Evolutionary conservation across 2,113 vertebrate genomes (phyloP).

Genomic region (Eretmochelys imbricata): DNA sequence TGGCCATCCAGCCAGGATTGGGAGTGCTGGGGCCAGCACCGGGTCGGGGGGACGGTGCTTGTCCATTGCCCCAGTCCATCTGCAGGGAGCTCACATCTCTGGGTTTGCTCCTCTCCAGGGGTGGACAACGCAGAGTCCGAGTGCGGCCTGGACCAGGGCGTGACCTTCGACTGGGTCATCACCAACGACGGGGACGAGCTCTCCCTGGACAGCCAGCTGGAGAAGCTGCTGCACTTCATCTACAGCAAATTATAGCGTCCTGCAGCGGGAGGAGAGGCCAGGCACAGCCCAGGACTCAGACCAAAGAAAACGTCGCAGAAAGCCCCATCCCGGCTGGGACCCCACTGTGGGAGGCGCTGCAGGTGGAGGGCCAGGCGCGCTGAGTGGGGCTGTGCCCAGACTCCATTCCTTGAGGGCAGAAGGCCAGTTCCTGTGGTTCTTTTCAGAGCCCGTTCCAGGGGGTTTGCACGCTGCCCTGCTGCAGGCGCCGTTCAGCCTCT

Average conservation of each 20-base stretch:
- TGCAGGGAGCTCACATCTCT: not conserved
- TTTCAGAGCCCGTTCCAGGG: not conserved
- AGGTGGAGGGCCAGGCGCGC: not conserved
- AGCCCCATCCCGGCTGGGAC: not conserved
- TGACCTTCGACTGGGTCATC: conserved; percentile 86
- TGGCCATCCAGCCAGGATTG: not conserved
- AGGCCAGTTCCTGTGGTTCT: too few species aligned
- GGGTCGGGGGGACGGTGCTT: not conserved
- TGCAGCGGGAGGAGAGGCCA: rapidly evolving
- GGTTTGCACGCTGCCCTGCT: not conserved
- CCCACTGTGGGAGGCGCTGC: not conserved
- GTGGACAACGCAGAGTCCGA: conserved; percentile 91
- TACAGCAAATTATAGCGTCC: conserved; percentile 19
- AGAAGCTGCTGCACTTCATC: conserved; percentile 72
- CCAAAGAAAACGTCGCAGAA: not conserved
- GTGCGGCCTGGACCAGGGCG: conserved; percentile 88
- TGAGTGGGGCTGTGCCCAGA: not conserved
- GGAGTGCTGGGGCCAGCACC: not conserved
- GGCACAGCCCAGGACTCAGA: not conserved
- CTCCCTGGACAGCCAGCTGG: conserved; percentile 81
- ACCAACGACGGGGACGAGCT: conserved; percentile 79
- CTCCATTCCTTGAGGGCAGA: not conserved
- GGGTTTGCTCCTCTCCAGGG: not conserved
- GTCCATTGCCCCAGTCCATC: not conserved
- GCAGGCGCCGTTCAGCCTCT: not conserved